These are phyloP conservation scores for Aplocera efformata DNA, from an alignment of 2,888 invertebrate species.

Conservation along the genomic window DNA sequence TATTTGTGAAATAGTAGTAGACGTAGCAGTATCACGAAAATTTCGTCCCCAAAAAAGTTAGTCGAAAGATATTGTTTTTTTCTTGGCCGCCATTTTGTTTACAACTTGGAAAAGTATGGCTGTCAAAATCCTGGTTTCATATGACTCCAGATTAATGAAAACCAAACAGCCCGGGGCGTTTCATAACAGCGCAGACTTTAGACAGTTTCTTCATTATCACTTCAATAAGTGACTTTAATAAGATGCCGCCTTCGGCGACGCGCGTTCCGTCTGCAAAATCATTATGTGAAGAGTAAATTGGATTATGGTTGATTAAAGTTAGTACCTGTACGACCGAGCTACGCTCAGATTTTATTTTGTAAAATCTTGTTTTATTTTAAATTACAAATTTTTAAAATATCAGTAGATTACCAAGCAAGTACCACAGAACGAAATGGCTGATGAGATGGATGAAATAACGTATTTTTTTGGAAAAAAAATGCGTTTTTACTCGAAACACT, in stretches of 20 bases:
- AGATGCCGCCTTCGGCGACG: conserved; percentile 26
- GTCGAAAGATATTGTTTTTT: too few species aligned
- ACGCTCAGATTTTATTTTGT: conserved; percentile 10
- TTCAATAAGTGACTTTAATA: conserved; percentile 47
- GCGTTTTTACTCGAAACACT: too few species aligned
- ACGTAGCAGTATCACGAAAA: too few species aligned
- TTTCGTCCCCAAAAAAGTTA: too few species aligned
- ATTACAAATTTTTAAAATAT: too few species aligned
- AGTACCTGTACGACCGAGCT: conserved; percentile 19
- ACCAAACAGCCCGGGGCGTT: conserved; percentile 20
- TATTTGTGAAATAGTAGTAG: too few species aligned
- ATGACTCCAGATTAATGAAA: conserved; percentile 18
- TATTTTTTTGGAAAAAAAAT: too few species aligned
- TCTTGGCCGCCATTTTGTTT: too few species aligned
- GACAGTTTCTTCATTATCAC: conserved; percentile 43
- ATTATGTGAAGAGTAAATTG: conserved; percentile 21
- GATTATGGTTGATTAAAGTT: conserved; percentile 24
- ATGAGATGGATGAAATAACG: too few species aligned
- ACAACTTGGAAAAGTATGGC: background rate
- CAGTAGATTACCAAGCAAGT: too few species aligned
- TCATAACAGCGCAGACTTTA: conserved; percentile 22
- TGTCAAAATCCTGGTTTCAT: conserved; percentile 1
- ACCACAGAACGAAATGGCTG: too few species aligned
- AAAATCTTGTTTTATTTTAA: too few species aligned
- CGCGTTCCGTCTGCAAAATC: conserved; percentile 18